Percentiles rank a stretch among this genome's conserved stretches.
phyloP scores from a whole-genome alignment of 2,797 vertebrate genomes.

The Myripristis jacobus region DNA sequence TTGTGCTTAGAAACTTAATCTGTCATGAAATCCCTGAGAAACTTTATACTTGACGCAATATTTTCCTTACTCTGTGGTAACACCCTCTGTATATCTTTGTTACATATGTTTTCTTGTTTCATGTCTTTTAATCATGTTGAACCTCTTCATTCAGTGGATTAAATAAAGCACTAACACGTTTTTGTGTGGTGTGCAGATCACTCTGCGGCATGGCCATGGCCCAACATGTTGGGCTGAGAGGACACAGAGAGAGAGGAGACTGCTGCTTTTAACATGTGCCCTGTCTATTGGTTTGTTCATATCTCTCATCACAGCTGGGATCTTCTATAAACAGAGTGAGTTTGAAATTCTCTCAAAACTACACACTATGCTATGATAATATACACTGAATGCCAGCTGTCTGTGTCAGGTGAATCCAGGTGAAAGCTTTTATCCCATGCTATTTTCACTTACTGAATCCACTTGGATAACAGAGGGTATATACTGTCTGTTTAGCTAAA shows the following conservation, averaged over 20 bases:
- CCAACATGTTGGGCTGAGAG: conserved; percentile 85
- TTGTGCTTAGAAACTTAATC: conserved; percentile 51
- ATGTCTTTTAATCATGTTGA: not conserved
- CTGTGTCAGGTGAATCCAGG: not conserved
- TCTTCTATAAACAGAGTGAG: conserved; percentile 92
- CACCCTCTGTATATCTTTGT: conserved; percentile 9
- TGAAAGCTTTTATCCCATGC: not conserved
- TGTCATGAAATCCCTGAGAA: conserved; percentile 48
- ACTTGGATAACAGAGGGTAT: too few relatives aligned
- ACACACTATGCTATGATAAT: too few relatives aligned
- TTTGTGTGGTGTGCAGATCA: conserved; percentile 82
- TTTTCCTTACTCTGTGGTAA: conserved; percentile 26
- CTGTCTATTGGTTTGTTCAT: conserved; percentile 81
- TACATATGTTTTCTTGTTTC: not conserved
- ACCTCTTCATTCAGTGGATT: not conserved
- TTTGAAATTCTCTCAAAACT: conserved; percentile 21
- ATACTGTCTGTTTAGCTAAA: not conserved
- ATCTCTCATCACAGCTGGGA: conserved; percentile 83
- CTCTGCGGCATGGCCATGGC: conserved; percentile 74
- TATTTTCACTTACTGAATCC: not conserved
- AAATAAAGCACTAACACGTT: not conserved
- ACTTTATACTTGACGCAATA: not conserved
- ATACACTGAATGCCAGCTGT: not conserved
- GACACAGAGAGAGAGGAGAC: conserved; percentile 84
- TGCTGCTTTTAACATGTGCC: conserved; percentile 81